Base-by-base conservation (phyloP, 1,140 invertebrate genomes). In the Oncopodura yosiiana region DNA sequence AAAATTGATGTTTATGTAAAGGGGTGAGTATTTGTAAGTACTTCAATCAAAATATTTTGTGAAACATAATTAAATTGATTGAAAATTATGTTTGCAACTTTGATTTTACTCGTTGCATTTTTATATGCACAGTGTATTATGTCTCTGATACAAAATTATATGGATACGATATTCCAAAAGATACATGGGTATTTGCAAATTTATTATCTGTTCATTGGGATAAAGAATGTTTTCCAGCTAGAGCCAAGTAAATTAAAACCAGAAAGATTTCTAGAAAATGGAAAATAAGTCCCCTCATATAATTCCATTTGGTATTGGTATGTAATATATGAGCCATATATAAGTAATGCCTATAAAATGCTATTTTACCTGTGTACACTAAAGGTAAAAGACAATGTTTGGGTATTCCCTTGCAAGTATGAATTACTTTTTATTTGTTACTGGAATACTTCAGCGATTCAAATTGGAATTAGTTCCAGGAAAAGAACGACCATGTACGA, bases 171-270 rank as follows among this genome's bases (percentile, higher is more conserved):
- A 81, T 86, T 67, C 81, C 83, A 1, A 77, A 83, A 71, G 82
- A 86, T 54, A 84, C 85, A 18, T 84, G 86, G 77, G 77, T 91
- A 1, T 75, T 90, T 4, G 79, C 79, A n/a, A 91, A 88, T 67
- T 83, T 85, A 60, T 80, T 81, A 52, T 78, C 78, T 41, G 77
- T 84, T 38, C 72, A 89, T 19, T 81, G 82, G 74, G 80, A 86
- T 61, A 75, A 81, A 2, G 71, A 77, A 2, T 78, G 78, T 48
- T 86, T 83, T 66, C 74, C 69, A 4, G n/a, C n/a, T n/a, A n/a
- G 74, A 91, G 27, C 83, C 87, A 0, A 75, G 83, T 46, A 66
- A 70, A 16, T 90, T 88, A 67, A 74, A 77, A 50, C 87, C 87
- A 0, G 84, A 87, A 58, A 73, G 86, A 59, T 89, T 84, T 67